Conservation (phyloP, 2,797 vertebrate genomes). For the Oreonectes daqikongensis region DNA sequence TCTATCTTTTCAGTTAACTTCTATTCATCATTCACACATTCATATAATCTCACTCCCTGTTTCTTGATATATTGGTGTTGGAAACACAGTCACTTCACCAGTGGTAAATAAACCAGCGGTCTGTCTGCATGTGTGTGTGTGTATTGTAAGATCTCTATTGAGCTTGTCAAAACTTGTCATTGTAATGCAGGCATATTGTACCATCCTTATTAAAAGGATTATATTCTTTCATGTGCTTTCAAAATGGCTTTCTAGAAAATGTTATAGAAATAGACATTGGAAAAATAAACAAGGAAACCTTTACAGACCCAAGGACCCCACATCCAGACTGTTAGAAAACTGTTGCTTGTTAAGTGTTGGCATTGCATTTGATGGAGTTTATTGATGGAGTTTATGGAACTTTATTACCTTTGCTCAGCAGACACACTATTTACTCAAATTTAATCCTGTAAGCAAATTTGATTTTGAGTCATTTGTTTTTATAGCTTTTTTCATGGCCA, state of each 20-base stretch:
- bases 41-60: conserved; percentile 21
- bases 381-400: background rate
- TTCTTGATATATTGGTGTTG: conserved; percentile 34
- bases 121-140: background rate
- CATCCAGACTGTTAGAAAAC: too few relatives aligned
- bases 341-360: background rate
- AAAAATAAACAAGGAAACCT: conserved; percentile 8
- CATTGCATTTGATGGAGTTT: background rate
- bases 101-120: conserved; percentile 39
- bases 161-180: background rate
- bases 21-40: conserved; percentile 1
- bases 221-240: background rate
- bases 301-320: too few relatives aligned
- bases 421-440: background rate
- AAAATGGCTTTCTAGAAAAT: background rate
- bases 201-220: conserved; percentile 11
- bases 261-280: conserved; percentile 7
- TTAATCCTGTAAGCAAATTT: background rate
- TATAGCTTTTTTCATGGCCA: conserved; percentile 13
- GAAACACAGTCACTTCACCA: conserved; percentile 42
- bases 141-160: background rate
- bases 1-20: conserved; percentile 22
- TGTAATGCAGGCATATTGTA: background rate
- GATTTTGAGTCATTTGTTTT: conserved; percentile 13
- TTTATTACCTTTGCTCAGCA: background rate